phyloP scores from a whole-genome alignment of 2,113 vertebrate genomes.

The Machaerirhynchus nigripectus region DNA sequence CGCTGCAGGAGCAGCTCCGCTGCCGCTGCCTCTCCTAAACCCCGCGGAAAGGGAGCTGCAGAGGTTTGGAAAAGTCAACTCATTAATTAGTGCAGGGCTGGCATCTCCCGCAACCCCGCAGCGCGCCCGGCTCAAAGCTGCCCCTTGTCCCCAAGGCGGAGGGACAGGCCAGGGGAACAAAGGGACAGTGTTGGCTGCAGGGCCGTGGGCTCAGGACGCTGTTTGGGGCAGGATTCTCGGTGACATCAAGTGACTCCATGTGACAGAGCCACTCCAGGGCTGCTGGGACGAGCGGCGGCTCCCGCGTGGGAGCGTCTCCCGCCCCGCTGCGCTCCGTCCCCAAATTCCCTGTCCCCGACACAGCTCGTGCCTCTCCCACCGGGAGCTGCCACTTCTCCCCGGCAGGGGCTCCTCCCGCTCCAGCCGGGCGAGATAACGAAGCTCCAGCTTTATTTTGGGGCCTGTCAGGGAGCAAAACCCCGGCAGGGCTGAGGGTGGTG shows the following conservation, averaged over 20 bases:
- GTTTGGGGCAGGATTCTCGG: not conserved
- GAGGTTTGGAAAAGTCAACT: not conserved
- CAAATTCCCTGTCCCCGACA: rapidly evolving
- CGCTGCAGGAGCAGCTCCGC: not conserved
- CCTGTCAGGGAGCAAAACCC: too few relatives aligned
- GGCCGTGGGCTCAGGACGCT: slow-evolving; percentile 19
- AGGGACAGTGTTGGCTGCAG: not conserved
- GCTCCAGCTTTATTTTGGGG: not conserved
- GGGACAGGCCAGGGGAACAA: not conserved
- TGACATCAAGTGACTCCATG: slow-evolving; percentile 42
- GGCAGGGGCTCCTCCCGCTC: not conserved
- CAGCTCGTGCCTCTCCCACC: not conserved
- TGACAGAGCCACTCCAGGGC: not conserved
- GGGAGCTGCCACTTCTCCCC: rapidly evolving
- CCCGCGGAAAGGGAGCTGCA: not conserved
- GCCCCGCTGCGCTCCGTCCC: not conserved
- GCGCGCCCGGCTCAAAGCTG: not conserved
- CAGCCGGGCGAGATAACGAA: rapidly evolving
- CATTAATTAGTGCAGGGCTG: rapidly evolving
- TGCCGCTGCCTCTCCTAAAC: not conserved
- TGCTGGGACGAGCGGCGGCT: not conserved
- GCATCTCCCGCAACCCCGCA: not conserved
- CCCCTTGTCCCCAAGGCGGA: not conserved
- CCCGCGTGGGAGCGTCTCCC: rapidly evolving
- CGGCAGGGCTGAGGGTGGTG: rapidly evolving